Evolutionary conservation across 2,113 vertebrate genomes (phyloP).

Genomic region (Picathartes gymnocephalus): DNA sequence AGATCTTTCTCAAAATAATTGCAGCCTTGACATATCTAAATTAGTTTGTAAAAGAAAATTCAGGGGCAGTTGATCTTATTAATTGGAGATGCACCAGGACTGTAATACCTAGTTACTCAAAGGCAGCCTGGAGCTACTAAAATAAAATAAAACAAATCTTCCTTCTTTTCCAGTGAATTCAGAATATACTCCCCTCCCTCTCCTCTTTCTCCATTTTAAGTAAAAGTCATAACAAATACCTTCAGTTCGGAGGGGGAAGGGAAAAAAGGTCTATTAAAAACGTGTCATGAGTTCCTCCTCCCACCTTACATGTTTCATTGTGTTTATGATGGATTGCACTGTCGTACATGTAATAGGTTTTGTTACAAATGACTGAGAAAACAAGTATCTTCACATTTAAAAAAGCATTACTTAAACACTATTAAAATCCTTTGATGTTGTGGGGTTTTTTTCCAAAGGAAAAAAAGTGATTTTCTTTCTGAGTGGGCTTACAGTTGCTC

Average conservation of each 20-base stretch:
- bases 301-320: slow-evolving; percentile 24
- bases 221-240: slow-evolving; percentile 33
- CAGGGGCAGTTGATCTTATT: slow-evolving; percentile 76
- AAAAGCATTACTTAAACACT: slow-evolving; percentile 51
- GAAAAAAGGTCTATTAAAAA: slow-evolving; percentile 26
- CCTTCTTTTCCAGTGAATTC: slow-evolving; percentile 45
- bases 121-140: slow-evolving; percentile 63
- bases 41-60: slow-evolving; percentile 78
- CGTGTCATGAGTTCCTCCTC: slow-evolving; percentile 38
- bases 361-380: slow-evolving; percentile 65
- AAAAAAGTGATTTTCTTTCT: background rate
- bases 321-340: slow-evolving; percentile 28
- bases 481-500: background rate
- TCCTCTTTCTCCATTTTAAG: background rate
- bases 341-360: background rate
- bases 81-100: slow-evolving; percentile 73
- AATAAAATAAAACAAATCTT: slow-evolving; percentile 66
- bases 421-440: slow-evolving; percentile 28
- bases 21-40: slow-evolving; percentile 75
- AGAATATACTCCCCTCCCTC: slow-evolving; percentile 1
- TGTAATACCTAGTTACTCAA: slow-evolving; percentile 63
- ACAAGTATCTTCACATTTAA: slow-evolving; percentile 48
- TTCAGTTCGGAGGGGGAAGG: slow-evolving; percentile 17
- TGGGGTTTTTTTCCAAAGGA: background rate
- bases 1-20: slow-evolving; percentile 79